Conservation (phyloP, 2,113 vertebrate species). For the Brachirus orientalis region DNA sequence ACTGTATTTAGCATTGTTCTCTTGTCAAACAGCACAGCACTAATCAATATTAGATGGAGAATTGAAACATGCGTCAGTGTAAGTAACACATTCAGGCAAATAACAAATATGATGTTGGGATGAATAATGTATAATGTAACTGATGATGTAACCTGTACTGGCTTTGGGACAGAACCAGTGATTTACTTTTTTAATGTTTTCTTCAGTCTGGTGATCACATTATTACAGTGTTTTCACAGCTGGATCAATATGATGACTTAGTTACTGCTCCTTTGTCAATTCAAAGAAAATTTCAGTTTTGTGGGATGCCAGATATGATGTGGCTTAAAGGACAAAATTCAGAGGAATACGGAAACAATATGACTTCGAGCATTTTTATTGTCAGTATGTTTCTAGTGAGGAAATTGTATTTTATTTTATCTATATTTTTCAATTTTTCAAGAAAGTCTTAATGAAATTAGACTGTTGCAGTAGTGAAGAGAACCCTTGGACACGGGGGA, state of each 20-base stretch:
- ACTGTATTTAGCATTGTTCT: slow-evolving; percentile 21
- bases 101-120: slow-evolving; percentile 25
- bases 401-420: too few species aligned
- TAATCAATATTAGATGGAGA: slow-evolving; percentile 42
- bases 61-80: slow-evolving; percentile 27
- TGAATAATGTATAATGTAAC: slow-evolving; percentile 27
- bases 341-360: not conserved
- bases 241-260: not conserved
- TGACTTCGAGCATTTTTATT: not conserved
- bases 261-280: slow-evolving; percentile 4
- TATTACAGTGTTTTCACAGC: slow-evolving; percentile 1
- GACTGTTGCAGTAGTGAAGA: too few species aligned
- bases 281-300: slow-evolving; percentile 1
- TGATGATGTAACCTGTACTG: slow-evolving; percentile 2
- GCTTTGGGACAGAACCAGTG: not conserved
- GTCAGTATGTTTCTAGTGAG: too few species aligned
- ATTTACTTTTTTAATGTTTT: too few species aligned
- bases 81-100: slow-evolving; percentile 30
- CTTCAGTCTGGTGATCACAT: slow-evolving; percentile 14
- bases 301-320: slow-evolving; percentile 1
- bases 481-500: too few species aligned
- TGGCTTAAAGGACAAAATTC: slow-evolving; percentile 17
- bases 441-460: too few species aligned
- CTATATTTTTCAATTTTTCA: too few species aligned
- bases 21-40: not conserved